These are phyloP conservation scores for Epinotia demarniana DNA, from an alignment of 2,888 invertebrate genomes.

Conservation along the genomic window DNA sequence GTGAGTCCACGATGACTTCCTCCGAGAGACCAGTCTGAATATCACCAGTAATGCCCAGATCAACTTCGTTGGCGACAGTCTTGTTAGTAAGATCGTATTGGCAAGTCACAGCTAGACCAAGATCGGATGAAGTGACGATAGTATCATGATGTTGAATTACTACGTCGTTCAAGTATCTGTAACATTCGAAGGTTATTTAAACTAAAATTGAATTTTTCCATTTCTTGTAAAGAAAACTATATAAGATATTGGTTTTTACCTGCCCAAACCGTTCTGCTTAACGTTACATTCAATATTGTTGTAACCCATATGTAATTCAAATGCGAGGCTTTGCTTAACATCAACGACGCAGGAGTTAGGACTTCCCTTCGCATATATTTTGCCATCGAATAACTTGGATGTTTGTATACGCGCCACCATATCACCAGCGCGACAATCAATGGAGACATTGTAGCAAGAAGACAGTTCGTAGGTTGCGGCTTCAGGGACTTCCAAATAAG, in stretches of 20 bases:
- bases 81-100: slow-evolving; percentile 97
- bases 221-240: background rate
- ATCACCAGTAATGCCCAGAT: slow-evolving; percentile 94
- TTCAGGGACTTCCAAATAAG: slow-evolving; percentile 95
- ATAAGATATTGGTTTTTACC: slow-evolving; percentile 70
- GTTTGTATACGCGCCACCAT: slow-evolving; percentile 97
- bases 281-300: slow-evolving; percentile 97
- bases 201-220: background rate
- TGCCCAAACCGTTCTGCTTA: slow-evolving; percentile 93
- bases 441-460: slow-evolving; percentile 97
- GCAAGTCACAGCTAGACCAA: slow-evolving; percentile 96
- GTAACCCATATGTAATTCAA: slow-evolving; percentile 96
- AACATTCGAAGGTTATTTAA: slow-evolving; percentile 45
- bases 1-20: slow-evolving; percentile 96
- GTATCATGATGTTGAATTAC: slow-evolving; percentile 98
- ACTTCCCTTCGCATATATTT: slow-evolving; percentile 97
- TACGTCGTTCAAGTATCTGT: slow-evolving; percentile 93
- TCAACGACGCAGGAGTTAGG: slow-evolving; percentile 97
- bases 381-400: slow-evolving; percentile 96
- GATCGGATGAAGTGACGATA: slow-evolving; percentile 96
- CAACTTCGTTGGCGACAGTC: slow-evolving; percentile 96
- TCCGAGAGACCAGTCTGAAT: slow-evolving; percentile 94
- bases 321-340: slow-evolving; percentile 94
- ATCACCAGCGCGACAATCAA: slow-evolving; percentile 95
- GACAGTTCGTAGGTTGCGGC: slow-evolving; percentile 96